Conservation (phyloP, 2,113 vertebrate species). For the Hypanus sabinus region DNA sequence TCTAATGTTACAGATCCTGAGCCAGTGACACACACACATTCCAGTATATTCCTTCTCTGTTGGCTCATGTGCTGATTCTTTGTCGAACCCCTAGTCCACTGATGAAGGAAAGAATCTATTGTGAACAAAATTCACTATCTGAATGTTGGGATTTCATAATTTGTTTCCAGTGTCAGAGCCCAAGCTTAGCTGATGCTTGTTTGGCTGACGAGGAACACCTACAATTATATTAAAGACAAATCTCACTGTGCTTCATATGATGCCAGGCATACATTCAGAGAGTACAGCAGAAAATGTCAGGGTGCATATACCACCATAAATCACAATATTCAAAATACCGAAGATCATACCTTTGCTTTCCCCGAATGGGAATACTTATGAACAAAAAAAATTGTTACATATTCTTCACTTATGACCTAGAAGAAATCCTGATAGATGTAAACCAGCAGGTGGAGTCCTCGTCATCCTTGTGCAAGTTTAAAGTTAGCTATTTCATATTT, state of each 20-base stretch:
- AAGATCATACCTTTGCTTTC: neutral
- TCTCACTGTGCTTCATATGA: neutral
- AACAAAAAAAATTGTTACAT: neutral
- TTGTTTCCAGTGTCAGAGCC: neutral
- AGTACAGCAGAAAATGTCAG: neutral
- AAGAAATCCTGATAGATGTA: neutral
- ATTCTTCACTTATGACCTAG: too few species aligned
- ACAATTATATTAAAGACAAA: neutral
- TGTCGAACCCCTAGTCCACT: neutral
- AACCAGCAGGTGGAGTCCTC: conserved; percentile 17
- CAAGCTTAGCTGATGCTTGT: neutral
- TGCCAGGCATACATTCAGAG: neutral
- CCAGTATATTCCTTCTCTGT: neutral
- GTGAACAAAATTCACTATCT: neutral
- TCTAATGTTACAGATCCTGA: neutral
- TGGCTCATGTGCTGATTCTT: neutral
- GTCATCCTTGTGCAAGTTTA: neutral
- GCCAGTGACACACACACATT: neutral
- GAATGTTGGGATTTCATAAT: conserved; percentile 14
- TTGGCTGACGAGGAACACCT: neutral
- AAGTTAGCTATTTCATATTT: neutral
- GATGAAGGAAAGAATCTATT: neutral
- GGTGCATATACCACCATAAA: neutral
- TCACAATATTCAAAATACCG: neutral
- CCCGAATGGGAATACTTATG: neutral